Base-by-base conservation (phyloP, 2,113 vertebrate genomes). In the Capreolus pygargus region DNA sequence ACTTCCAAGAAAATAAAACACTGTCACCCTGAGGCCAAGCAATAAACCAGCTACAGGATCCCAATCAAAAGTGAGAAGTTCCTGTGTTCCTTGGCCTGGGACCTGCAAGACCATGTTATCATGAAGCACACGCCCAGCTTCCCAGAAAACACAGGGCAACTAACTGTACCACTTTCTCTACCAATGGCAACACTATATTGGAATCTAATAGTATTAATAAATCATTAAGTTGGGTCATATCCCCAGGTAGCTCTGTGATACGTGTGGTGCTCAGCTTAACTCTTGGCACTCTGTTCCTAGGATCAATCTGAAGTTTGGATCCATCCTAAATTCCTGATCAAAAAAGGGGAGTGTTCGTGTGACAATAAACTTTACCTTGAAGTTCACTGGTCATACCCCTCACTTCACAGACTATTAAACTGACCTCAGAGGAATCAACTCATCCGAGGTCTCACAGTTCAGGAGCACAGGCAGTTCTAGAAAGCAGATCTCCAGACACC, bases 41-140 rank as follows among this genome's bases (percentile, higher is more conserved):
- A 94, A 94, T 95, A 97, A 91, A 97, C 92, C 90, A 95, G 39
- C 60, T 43, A 92, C 30, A 70, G 57, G 95, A 93, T 14, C 17
- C 2, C 15, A 83, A 91, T 93, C 50, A 95, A 86, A 97, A 95
- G 60, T 61, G 36, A 97, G 87, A 92, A 50, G 25, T 55, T 45
- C 33, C 60, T 21, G 2, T 27, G 25, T 10, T 21, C 15, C 45
- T 33, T 30, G 1, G 1, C 54, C 82, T 88, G 52, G 13, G 36
- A 81, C 58, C 86, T 45, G 43, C 57, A 89, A 79, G 67, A 60
- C 55, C 43, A 12, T 39, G 54, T 39, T 64, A n/a, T 50, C 43
- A 47, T 16, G 9, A 60, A 27, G n/a, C n/a, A 86, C 7, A 47
- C 27, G 84, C 57, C 25, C 7, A 45, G 50, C 83, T 39, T 89